Evolutionary conservation across 2,113 vertebrate species (phyloP).

Genomic region (Tychaedon coryphoeus): DNA sequence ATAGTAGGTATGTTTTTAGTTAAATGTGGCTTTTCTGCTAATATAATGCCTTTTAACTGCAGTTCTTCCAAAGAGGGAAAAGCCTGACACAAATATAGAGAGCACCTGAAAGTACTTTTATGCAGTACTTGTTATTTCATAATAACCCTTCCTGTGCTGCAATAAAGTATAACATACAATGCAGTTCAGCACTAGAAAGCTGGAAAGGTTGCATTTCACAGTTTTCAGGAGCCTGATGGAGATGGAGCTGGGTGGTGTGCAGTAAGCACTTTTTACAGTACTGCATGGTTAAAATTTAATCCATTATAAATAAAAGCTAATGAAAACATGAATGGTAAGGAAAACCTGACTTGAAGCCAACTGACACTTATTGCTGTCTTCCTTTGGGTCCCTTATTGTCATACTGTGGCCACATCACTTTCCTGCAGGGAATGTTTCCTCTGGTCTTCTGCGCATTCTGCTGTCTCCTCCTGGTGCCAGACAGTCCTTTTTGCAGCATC

Average conservation of each 20-base stretch:
- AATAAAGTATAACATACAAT: not conserved
- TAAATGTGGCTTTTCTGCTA: not conserved
- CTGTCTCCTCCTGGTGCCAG: conserved; percentile 56
- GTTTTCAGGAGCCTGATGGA: not conserved
- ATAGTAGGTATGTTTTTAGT: not conserved
- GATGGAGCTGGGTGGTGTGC: not conserved
- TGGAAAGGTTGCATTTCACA: not conserved
- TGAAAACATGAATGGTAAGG: not conserved
- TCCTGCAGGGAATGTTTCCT: not conserved
- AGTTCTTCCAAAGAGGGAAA: conserved; percentile 1
- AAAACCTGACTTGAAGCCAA: not conserved
- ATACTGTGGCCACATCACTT: not conserved
- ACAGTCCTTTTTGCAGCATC: conserved; percentile 45
- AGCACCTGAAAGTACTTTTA: conserved; percentile 1
- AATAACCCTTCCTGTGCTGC: not conserved
- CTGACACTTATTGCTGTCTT: not conserved
- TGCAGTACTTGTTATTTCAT: conserved; percentile 13
- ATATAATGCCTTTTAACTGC: not conserved
- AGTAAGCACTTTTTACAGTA: conserved; percentile 6
- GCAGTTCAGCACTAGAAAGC: not conserved
- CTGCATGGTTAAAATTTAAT: not conserved
- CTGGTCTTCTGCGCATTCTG: conserved; percentile 28
- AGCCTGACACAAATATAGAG: not conserved
- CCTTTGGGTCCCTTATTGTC: not conserved
- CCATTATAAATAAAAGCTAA: not conserved